These are phyloP conservation scores for Lanistes nyassanus DNA, from an alignment of 1,140 invertebrate species.

Conservation along the genomic window DNA sequence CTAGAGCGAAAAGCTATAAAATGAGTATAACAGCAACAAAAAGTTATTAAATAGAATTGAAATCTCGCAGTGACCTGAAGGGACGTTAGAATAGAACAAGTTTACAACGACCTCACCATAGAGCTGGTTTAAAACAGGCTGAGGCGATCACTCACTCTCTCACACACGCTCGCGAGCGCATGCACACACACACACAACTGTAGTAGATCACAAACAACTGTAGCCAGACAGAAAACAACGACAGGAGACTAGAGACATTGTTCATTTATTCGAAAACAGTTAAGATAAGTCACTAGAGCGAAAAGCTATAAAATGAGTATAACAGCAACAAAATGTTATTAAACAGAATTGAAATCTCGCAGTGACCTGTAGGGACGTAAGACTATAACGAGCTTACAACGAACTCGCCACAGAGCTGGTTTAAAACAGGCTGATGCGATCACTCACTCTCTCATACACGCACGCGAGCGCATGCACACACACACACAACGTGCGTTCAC, in stretches of 20 bases:
- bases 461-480: background rate
- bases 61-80: background rate
- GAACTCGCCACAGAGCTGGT: no score
- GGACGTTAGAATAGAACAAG: no score
- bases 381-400: no score
- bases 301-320: background rate
- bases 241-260: no score
- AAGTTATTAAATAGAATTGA: background rate
- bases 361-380: background rate
- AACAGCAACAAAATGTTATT: background rate
- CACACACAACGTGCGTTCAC: background rate
- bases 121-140: no score
- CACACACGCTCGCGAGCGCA: conserved; percentile 6
- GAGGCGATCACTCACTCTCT: background rate
- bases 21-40: background rate
- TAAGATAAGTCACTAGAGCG: no score
- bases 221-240: no score
- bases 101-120: no score
- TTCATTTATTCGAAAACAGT: no score
- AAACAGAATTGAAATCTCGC: background rate
- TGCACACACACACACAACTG: background rate
- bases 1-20: background rate
- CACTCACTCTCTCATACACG: background rate
- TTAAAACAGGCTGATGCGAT: background rate
- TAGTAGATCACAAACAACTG: no score